Conservation (phyloP, 1,140 invertebrate genomes). For the Lithobius niger region DNA sequence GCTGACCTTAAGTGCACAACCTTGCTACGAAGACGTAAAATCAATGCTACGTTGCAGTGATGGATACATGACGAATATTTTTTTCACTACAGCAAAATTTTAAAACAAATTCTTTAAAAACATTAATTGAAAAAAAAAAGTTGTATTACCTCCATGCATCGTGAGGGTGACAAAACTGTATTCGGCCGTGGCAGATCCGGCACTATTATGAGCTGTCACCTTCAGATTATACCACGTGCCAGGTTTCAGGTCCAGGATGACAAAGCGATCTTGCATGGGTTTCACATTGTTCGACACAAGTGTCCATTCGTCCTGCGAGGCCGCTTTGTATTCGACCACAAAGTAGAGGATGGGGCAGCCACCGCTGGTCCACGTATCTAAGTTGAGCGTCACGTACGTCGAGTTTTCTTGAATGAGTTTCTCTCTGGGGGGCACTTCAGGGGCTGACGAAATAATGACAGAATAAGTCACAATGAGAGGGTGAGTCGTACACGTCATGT, state of each 20-base stretch:
- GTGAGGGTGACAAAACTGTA: slow-evolving; percentile 79
- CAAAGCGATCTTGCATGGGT: slow-evolving; percentile 10
- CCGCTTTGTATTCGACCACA: slow-evolving; percentile 49
- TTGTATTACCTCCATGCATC: slow-evolving; percentile 36
- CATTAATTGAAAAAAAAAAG: too few relatives aligned
- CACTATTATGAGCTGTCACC: slow-evolving; percentile 90
- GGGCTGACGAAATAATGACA: slow-evolving; percentile 19
- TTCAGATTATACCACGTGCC: slow-evolving; percentile 83
- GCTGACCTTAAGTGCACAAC: too few relatives aligned
- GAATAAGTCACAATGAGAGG: too few relatives aligned
- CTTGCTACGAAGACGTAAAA: too few relatives aligned
- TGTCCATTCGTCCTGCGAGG: slow-evolving; percentile 50
- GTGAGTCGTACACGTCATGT: too few relatives aligned
- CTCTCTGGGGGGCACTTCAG: slow-evolving; percentile 17
- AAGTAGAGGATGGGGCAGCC: slow-evolving; percentile 49
- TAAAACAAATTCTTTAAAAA: too few relatives aligned
- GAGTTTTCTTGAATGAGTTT: slow-evolving; percentile 46
- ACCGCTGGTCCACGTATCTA: slow-evolving; percentile 67
- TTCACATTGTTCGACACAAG: slow-evolving; percentile 86
- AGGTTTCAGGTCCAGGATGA: slow-evolving; percentile 69
- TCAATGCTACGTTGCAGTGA: too few relatives aligned
- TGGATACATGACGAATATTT: too few relatives aligned
- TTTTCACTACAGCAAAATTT: too few relatives aligned
- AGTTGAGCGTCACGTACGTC: slow-evolving; percentile 50
- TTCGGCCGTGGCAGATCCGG: slow-evolving; percentile 84